Conservation (phyloP, 2,888 invertebrate species). For the Pyrrhia umbra region DNA sequence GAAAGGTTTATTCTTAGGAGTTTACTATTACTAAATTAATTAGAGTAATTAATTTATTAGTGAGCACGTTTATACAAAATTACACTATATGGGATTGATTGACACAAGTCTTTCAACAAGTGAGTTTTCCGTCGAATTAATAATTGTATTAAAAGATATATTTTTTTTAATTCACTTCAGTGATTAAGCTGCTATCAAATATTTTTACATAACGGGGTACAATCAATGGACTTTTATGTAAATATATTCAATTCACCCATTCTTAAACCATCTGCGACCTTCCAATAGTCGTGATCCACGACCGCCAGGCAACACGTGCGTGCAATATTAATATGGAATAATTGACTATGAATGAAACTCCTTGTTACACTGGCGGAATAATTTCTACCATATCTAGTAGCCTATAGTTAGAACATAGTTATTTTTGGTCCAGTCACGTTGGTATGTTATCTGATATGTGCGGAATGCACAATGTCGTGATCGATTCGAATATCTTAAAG, state of each 20-base stretch:
- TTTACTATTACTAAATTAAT: not conserved
- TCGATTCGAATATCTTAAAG: slow-evolving; percentile 39
- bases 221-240: slow-evolving; percentile 34
- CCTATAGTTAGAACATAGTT: slow-evolving; percentile 40
- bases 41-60: no score
- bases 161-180: no score
- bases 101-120: no score
- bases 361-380: slow-evolving; percentile 63
- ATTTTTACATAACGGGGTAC: slow-evolving; percentile 1
- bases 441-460: slow-evolving; percentile 53
- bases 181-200: not conserved
- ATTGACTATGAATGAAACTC: slow-evolving; percentile 69
- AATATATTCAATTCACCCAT: slow-evolving; percentile 45
- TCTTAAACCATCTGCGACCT: slow-evolving; percentile 56
- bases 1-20: not conserved
- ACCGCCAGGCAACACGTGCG: slow-evolving; percentile 64
- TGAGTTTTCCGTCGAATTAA: no score
- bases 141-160: no score
- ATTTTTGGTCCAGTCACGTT: slow-evolving; percentile 62
- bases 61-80: no score
- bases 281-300: slow-evolving; percentile 66
- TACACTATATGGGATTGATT: no score
- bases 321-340: slow-evolving; percentile 66
- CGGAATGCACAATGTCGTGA: slow-evolving; percentile 52
- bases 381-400: slow-evolving; percentile 56